These are phyloP conservation scores for Cantharis rufa DNA, from an alignment of 2,888 invertebrate genomes.

Conservation along the genomic window DNA sequence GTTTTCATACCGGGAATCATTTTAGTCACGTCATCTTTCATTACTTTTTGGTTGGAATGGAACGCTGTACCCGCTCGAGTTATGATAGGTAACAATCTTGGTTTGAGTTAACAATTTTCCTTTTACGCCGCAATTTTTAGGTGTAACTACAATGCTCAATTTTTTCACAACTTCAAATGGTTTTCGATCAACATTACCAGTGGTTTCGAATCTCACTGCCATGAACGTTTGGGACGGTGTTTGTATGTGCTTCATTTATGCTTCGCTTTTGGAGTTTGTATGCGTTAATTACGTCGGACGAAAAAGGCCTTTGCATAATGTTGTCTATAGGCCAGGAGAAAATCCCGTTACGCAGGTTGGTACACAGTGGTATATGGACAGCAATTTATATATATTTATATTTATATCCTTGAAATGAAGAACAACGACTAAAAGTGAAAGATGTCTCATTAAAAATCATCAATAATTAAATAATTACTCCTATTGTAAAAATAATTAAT, in stretches of 20 bases:
- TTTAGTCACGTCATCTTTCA: constrained; percentile 94
- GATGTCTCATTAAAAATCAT: background rate
- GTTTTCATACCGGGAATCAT: constrained; percentile 96
- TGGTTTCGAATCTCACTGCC: constrained; percentile 90
- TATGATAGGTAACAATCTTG: constrained; percentile 77
- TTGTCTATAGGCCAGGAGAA: constrained; percentile 86
- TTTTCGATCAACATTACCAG: constrained; percentile 88
- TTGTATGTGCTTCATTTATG: constrained; percentile 96
- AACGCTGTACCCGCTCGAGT: constrained; percentile 95
- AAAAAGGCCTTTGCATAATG: constrained; percentile 85
- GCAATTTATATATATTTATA: background rate
- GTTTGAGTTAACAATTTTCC: background rate
- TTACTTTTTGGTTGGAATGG: constrained; percentile 97
- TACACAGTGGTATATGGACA: constrained; percentile 22
- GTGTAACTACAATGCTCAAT: constrained; percentile 97
- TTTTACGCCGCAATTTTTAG: constrained; percentile 56
- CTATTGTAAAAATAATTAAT: background rate
- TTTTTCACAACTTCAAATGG: constrained; percentile 96
- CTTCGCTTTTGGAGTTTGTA: constrained; percentile 90
- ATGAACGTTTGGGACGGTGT: constrained; percentile 98
- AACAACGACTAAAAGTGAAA: background rate
- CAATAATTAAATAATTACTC: background rate
- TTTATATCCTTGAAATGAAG: background rate
- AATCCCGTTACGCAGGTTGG: constrained; percentile 90
- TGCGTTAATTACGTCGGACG: constrained; percentile 95